Base-by-base conservation (phyloP, 2,113 vertebrate species). In the Clupea harengus region DNA sequence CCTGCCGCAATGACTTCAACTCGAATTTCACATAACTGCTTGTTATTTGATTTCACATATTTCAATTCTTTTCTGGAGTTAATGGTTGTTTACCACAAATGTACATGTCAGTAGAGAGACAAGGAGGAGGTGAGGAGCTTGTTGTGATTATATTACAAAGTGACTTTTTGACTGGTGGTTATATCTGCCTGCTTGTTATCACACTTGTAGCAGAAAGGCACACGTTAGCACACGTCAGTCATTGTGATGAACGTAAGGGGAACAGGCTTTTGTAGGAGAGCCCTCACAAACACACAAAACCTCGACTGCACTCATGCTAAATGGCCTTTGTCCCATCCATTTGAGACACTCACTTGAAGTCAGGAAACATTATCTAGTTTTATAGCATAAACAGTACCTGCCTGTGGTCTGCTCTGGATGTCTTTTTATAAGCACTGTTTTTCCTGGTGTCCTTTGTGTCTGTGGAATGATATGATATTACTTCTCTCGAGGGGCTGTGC, bases 391-490 rank as follows among this genome's bases (percentile, higher is more conserved):
- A 85, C 25, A 81, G 86, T 49, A 85, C 54, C 81, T 82, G 82
- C 84, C 89, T 86, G 72, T 54, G 25, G 52, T 20, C 86, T 84
- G 84, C 82, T 86, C 67, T 32, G 25, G 10, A 75, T 83, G 83
- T 86, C 86, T 11, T 46, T 89, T 85, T 90, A 89, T 84, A 86
- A 91, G 89, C 91, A 89, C 88, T 92, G 93, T 89, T 90, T 15
- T 75, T 5, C 17, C 67, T 17, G 67, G 86, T 92, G 94, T 93
- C 90, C 88, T 93, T 92, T 92, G 92, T 94, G 91, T 75, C 88
- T 93, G 91, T 89, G 88, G 91, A 91, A 92, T 93, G 93, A 94
- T 94, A 88, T 89, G 91, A 90, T 90, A 92, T 92, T 92, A 92
- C 93, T 93, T 89, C 90, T 93, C 92, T 91, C 91, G 57, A 87